Evolutionary conservation across 2,888 invertebrate species (phyloP), one percentile per base, ranked within the genome.

Genomic region (Terebella lapidaria): DNA sequence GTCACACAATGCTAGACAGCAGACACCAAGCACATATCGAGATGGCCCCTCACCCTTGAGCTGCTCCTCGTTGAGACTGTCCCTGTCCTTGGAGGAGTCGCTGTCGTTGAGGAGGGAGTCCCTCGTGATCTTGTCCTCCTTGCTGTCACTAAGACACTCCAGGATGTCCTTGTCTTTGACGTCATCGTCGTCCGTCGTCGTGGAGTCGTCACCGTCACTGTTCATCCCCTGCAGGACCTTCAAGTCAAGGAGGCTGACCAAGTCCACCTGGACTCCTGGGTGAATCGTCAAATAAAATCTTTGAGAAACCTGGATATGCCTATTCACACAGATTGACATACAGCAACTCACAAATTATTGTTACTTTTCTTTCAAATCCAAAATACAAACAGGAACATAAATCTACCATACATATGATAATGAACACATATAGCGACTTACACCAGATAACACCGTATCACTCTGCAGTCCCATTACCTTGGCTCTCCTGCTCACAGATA

Each of bases 201-300:
- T 35, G 26, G 57, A 56, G 18, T 56, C 61, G 20, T 45, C 45
- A 5, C 47, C 58, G 24, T 55, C 55, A 47, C 42, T 47, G n/a
- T 20, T 29, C 15, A n/a, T 35, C n/a, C 20, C 56, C 18, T 63
- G 59, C 47, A 67, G 53, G 49, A 62, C 20, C 57, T 67, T 61
- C 26, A 67, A 58, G 51, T 67, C 67, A 20, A 67, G 57, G 24
- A 67, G 62, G 54, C 59, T 68, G 24, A 67, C 68, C 22, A 68
- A 53, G 47, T 68, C 68, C 18, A 66, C 68, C 55, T 68, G 68
- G 20, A 64, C 54, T 5, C 63, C 68, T 68, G 65, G 22, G n/a
- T 35, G 42, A n/a, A 35, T 35, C 42, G n/a, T n/a, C 54, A 57
- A 49, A n/a, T n/a, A n/a, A n/a, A n/a, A n/a, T n/a, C n/a, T n/a